These are phyloP conservation scores for Gallinago undulata DNA, from an alignment of 2,113 vertebrate species.

Conservation along the genomic window DNA sequence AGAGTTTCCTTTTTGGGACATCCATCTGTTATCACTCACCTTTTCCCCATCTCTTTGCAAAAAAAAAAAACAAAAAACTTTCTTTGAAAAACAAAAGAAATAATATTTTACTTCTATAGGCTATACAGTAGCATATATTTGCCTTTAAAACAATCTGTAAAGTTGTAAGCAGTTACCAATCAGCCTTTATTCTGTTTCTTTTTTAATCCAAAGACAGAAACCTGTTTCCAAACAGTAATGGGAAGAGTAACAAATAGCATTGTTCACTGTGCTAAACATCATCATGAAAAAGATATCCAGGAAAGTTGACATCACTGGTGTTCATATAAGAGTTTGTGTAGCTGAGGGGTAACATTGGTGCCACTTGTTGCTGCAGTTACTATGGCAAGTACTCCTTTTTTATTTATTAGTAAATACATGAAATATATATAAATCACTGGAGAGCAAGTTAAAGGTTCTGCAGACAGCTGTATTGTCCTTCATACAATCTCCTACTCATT, in stretches of 20 bases:
- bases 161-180: not conserved
- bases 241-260: not conserved
- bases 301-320: not conserved
- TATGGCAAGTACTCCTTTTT: constrained; percentile 41
- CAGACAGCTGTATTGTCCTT: constrained; percentile 19
- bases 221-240: not conserved
- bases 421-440: constrained; percentile 52
- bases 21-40: not conserved
- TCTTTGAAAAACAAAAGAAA: constrained; percentile 4
- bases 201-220: not conserved
- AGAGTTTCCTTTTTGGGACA: constrained; percentile 17
- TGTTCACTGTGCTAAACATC: not conserved
- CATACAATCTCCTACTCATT: not conserved
- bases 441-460: constrained; percentile 45
- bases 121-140: not conserved
- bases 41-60: not conserved
- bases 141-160: not conserved
- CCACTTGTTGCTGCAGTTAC: constrained; percentile 56
- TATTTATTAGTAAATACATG: constrained; percentile 59
- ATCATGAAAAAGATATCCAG: not conserved
- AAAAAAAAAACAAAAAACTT: not conserved
- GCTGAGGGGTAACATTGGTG: not conserved
- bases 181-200: not conserved
- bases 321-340: not conserved
- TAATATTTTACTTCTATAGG: not conserved